Base-by-base conservation (phyloP, 2,113 vertebrate genomes). In the Pycnonotus jocosus region DNA sequence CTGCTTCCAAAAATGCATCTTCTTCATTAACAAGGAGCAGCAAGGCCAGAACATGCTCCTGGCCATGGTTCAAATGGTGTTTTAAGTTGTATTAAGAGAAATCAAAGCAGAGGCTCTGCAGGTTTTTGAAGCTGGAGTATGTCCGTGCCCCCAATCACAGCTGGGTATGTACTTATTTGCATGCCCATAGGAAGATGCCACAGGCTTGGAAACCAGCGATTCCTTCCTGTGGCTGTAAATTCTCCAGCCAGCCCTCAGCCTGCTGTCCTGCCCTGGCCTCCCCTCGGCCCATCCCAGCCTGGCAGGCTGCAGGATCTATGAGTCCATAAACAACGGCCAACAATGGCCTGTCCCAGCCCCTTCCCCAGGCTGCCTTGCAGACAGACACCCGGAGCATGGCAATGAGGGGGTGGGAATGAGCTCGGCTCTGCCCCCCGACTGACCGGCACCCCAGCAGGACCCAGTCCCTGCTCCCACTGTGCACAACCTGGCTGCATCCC, bases 1-100 rank as follows among this genome's bases (percentile, higher is more conserved):
- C 38, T 57, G 35, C 61, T 90, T 92, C 87, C 71, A 72, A 84
- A 95, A 94, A 53, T 16, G 35, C 84, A 77, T 54, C 84, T 93
- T 92, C 30, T 54, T 47, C 57, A 45, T 70, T 74, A 85, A 40
- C 33, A 65, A 60, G 37, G 84, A 62, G 76, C 40, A 17, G 54
- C 57, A 22, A 64, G 64, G 84, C 69, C 48, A 2, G 93, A 77
- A 48, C 56, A 27, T 0, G 12, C 69, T 64, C 37, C 44, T 62
- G 25, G 81, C 64, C 11, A 0, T 0, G 42, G 38, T 37, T 53
- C 84, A 16, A 20, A 31, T 0, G 15, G 10, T 4, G 47, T 12
- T 62, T 25, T 45, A 30, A 16, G 35, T 10, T 35, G 60, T 7
- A 13, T 13, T 31, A 40, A 25, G 45, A 47, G 64, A 86, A 83